A percentile compares a stretch with the other conserved stretches of the same genome.
Evolutionary conservation across 2,113 vertebrate species (phyloP).

Genomic region (Pteronura brasiliensis): DNA sequence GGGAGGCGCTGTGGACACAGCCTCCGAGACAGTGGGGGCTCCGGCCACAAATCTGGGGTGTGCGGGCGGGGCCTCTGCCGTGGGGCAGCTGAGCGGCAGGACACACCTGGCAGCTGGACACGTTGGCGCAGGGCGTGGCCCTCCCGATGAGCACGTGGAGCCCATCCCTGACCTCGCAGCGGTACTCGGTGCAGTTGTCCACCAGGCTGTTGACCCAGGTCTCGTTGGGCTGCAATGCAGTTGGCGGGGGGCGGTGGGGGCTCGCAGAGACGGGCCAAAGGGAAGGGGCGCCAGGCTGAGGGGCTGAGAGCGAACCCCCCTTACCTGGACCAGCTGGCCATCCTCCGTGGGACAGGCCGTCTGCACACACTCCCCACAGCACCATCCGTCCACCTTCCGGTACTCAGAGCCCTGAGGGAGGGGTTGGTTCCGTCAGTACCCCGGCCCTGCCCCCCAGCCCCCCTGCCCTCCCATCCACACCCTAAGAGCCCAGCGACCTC

Average conservation of each 20-base stretch:
- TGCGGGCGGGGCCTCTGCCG: background rate
- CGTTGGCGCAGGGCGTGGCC: constrained; percentile 18
- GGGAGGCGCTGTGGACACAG: background rate
- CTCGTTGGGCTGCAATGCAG: constrained; percentile 79
- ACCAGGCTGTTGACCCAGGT: constrained; percentile 64
- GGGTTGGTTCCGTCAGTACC: background rate
- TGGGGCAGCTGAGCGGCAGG: background rate
- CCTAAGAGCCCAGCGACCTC: background rate
- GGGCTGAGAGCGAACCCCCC: background rate
- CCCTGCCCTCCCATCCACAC: background rate
- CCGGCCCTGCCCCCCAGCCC: background rate
- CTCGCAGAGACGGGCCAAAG: background rate
- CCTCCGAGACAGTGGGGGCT: rapidly evolving
- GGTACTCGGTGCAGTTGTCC: constrained; percentile 87
- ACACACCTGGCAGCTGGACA: constrained; percentile 55
- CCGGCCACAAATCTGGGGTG: too few relatives aligned
- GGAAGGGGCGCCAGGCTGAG: background rate
- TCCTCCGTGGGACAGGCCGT: constrained; percentile 75
- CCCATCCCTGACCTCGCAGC: constrained; percentile 80
- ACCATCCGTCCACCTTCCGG: constrained; percentile 65
- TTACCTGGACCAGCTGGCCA: constrained; percentile 60
- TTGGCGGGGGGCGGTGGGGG: background rate
- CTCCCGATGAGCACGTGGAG: constrained; percentile 51
- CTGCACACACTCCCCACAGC: constrained; percentile 89
- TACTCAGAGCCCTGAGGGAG: constrained; percentile 84